Percentiles rank a stretch among this genome's conserved stretches.
Evolutionary conservation across 2,888 invertebrate species (phyloP).

Genomic region (Andrena hattorfiana): DNA sequence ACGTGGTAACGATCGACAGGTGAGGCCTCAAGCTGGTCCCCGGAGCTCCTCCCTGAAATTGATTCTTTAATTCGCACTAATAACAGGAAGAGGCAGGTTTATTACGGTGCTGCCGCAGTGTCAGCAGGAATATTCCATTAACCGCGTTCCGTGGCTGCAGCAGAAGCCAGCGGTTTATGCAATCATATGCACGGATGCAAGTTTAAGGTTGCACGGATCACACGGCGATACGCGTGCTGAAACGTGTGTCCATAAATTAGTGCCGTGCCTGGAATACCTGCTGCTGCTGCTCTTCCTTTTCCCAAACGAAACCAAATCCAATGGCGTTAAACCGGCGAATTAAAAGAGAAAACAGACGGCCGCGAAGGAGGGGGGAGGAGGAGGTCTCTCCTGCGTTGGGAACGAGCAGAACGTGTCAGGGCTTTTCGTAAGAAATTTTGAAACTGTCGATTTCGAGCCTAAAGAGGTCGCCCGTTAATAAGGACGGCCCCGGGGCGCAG

Average conservation of each 20-base stretch:
- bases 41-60: not conserved
- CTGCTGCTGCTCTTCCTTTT: not conserved
- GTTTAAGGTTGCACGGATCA: constrained; percentile 55
- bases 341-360: not conserved
- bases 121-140: constrained; percentile 24
- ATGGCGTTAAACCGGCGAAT: constrained; percentile 3
- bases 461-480: constrained; percentile 67
- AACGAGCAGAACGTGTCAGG: not conserved
- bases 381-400: not conserved
- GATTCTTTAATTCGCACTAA: constrained; percentile 27
- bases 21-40: not conserved
- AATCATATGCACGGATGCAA: constrained; percentile 53
- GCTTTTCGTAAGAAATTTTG: constrained; percentile 59
- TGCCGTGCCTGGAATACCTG: constrained; percentile 8
- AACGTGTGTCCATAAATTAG: constrained; percentile 48
- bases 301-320: not conserved
- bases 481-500: constrained; percentile 70
- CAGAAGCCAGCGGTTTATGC: constrained; percentile 33
- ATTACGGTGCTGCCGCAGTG: not conserved
- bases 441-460: constrained; percentile 51
- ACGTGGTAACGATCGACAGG: constrained; percentile 9
- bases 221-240: constrained; percentile 30
- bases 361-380: not conserved
- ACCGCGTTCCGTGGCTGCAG: constrained; percentile 30
- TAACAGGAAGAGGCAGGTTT: constrained; percentile 24